Percentiles rank a stretch among this genome's conserved stretches.
Evolutionary conservation across 2,113 vertebrate species (phyloP).

Genomic region (Stigmatopora nigra): DNA sequence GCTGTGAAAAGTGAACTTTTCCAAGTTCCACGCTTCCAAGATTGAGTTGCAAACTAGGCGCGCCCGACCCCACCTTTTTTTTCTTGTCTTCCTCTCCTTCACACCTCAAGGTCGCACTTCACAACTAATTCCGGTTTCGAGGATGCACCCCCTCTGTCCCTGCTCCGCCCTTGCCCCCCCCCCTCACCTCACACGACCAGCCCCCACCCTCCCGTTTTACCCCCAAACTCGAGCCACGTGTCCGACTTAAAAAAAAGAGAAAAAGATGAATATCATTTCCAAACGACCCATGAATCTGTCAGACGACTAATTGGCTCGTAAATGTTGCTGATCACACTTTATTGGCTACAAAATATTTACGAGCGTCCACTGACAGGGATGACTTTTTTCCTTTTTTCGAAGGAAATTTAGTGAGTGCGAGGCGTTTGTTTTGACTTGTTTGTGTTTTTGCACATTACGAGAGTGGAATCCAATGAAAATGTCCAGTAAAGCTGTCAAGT

Average conservation of each 20-base stretch:
- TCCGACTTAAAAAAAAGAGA: not conserved
- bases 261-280: not conserved
- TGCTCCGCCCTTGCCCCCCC: too few species aligned
- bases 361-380: constrained; percentile 1
- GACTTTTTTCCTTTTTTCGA: not conserved
- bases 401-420: not conserved
- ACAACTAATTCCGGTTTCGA: constrained; percentile 76
- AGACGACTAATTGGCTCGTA: constrained; percentile 22
- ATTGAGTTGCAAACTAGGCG: constrained; percentile 77
- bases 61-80: constrained; percentile 32
- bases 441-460: not conserved
- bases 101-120: constrained; percentile 74
- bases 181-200: not conserved
- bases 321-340: constrained; percentile 24
- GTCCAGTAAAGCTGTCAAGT: not conserved
- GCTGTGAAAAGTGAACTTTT: constrained; percentile 4
- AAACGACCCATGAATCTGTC: not conserved
- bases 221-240: not conserved
- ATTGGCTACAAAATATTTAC: constrained; percentile 46
- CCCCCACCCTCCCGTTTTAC: not conserved
- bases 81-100: constrained; percentile 33
- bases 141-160: too few species aligned
- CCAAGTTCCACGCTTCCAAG: constrained; percentile 46
- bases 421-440: not conserved
- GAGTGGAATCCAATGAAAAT: not conserved